A percentile compares a stretch with the other conserved stretches of the same genome.
phyloP scores from a whole-genome alignment of 2,797 vertebrate species.

The Tenualosa thibaudeaui region DNA sequence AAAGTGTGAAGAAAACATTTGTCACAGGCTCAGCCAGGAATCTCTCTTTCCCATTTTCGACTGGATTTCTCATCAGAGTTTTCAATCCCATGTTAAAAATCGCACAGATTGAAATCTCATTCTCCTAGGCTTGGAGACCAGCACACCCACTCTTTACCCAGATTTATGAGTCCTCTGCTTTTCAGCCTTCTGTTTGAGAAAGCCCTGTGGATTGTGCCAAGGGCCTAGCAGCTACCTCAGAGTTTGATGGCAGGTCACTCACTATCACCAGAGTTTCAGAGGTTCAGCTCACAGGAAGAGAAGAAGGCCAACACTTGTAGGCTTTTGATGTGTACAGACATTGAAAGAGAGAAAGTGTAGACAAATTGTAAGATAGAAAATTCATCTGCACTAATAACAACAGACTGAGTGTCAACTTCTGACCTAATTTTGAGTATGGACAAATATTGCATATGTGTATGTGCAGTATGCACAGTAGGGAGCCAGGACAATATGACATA shows the following conservation, averaged over 20 bases:
- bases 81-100: slow-evolving; percentile 44
- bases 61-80: slow-evolving; percentile 56
- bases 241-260: slow-evolving; percentile 31
- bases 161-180: slow-evolving; percentile 62
- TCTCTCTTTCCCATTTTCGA: slow-evolving; percentile 29
- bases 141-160: slow-evolving; percentile 54
- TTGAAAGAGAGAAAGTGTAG: neutral
- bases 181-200: slow-evolving; percentile 52
- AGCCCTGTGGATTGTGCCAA: slow-evolving; percentile 39
- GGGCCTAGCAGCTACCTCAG: slow-evolving; percentile 31
- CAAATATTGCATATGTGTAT: neutral
- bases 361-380: neutral
- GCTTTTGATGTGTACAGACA: slow-evolving; percentile 36
- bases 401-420: too few species aligned
- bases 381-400: neutral
- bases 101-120: slow-evolving; percentile 72
- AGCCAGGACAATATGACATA: too few species aligned
- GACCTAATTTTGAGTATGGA: too few species aligned
- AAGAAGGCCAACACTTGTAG: slow-evolving; percentile 43
- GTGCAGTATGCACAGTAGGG: neutral
- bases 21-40: slow-evolving; percentile 61
- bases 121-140: slow-evolving; percentile 53
- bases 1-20: slow-evolving; percentile 77
- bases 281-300: slow-evolving; percentile 36
- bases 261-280: slow-evolving; percentile 43